A percentile compares a stretch with the other conserved stretches of the same genome.
Conservation (phyloP, 2,888 invertebrate genomes). For the Netelia fuscicornis region DNA sequence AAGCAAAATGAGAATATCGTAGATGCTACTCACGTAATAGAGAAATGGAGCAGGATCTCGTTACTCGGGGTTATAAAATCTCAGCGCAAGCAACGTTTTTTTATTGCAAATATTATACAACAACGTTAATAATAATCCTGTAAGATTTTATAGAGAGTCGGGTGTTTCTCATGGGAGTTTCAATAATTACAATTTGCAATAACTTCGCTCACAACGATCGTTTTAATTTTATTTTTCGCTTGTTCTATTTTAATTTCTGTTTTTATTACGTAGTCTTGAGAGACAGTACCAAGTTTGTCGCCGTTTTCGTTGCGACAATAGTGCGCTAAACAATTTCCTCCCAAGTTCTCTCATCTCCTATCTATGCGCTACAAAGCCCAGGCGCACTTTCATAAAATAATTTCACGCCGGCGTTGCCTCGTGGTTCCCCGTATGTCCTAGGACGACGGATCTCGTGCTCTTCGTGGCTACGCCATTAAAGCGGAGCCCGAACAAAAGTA, state of each 20-base stretch:
- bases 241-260: not conserved
- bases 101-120: not conserved
- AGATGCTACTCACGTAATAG: not conserved
- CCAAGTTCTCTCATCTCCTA: not conserved
- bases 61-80: conserved; percentile 22
- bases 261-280: not conserved
- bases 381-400: not conserved
- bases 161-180: not conserved
- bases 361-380: not conserved
- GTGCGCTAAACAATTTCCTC: not conserved
- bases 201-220: not conserved
- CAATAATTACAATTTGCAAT: not conserved
- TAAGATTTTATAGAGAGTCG: not conserved
- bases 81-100: not conserved
- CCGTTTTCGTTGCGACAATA: not conserved
- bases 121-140: not conserved
- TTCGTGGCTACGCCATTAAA: conserved; percentile 42
- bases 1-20: conserved; percentile 38
- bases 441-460: not conserved
- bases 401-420: not conserved
- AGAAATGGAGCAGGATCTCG: conserved; percentile 20
- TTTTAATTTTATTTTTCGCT: not conserved
- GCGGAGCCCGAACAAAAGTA: conserved; percentile 29
- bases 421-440: not conserved
- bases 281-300: not conserved